Conservation (phyloP, 2,113 vertebrate genomes). For the Cyprinodon brontotheroides region DNA sequence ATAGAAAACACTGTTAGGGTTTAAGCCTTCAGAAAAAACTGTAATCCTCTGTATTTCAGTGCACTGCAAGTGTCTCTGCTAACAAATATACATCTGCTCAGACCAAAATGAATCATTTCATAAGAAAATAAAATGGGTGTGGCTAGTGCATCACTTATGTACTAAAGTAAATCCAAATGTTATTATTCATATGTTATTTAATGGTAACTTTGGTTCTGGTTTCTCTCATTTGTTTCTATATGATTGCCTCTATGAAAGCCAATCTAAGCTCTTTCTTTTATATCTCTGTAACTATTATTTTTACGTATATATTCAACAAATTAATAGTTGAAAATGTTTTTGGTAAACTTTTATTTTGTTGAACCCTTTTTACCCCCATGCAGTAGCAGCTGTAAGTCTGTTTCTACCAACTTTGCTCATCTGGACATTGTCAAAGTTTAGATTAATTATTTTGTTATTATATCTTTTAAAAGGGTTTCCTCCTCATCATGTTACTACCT, state of each 20-base stretch:
- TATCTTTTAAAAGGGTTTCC: neutral
- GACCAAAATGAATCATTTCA: too few species aligned
- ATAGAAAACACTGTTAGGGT: too few species aligned
- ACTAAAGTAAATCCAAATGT: neutral
- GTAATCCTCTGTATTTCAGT: too few species aligned
- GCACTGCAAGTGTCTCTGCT: too few species aligned
- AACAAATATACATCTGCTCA: too few species aligned
- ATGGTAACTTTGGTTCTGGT: neutral
- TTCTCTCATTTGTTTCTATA: neutral
- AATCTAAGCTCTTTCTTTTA: neutral
- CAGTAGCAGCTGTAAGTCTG: neutral
- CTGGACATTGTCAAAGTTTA: neutral
- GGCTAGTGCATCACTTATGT: neutral
- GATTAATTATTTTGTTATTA: neutral
- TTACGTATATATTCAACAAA: too few species aligned
- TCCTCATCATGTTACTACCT: neutral
- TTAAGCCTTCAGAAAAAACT: too few species aligned
- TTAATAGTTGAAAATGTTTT: neutral
- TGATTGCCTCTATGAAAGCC: neutral
- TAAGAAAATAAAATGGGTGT: too few species aligned
- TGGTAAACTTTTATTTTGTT: neutral
- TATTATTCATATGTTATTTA: neutral
- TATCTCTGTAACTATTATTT: neutral
- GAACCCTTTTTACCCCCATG: too few species aligned
- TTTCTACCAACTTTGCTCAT: neutral